A percentile compares a stretch with the other conserved stretches of the same genome.
Conservation (phyloP, 30 jellyfish, hydroid and myxozoan genomes). For the Cassiopea andromeda region DNA sequence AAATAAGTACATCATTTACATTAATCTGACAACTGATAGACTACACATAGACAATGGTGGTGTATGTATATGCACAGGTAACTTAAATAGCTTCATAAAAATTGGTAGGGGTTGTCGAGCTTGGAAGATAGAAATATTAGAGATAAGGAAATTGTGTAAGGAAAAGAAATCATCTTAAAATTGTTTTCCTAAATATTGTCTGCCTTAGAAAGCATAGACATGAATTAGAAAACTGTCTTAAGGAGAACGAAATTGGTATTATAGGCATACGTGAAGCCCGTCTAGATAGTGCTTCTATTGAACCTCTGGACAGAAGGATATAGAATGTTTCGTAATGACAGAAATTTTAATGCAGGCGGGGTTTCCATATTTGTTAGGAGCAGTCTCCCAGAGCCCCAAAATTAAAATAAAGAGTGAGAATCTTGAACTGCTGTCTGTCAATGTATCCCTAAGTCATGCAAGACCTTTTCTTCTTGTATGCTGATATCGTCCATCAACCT, state of each 20-base stretch:
- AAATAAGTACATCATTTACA: conserved; percentile 24
- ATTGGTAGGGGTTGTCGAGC: conserved; percentile 48
- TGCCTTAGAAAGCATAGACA: conserved; percentile 26
- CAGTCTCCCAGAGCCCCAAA: conserved; percentile 28
- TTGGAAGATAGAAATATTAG: neutral
- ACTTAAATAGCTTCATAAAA: conserved; percentile 18
- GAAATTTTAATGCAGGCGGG: conserved; percentile 1
- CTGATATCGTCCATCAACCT: too few relatives aligned
- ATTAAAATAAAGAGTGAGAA: conserved; percentile 23
- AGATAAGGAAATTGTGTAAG: conserved; percentile 1
- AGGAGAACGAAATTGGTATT: conserved; percentile 27
- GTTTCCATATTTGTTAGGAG: neutral
- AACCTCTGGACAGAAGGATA: conserved; percentile 3
- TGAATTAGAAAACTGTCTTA: conserved; percentile 17
- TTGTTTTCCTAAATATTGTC: conserved; percentile 30
- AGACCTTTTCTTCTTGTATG: too few relatives aligned
- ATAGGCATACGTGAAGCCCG: conserved; percentile 17
- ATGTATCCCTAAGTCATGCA: too few relatives aligned
- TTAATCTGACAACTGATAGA: conserved; percentile 33
- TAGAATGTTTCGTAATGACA: conserved; percentile 4
- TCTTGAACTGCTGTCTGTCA: too few relatives aligned
- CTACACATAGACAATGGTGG: conserved; percentile 52
- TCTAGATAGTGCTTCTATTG: neutral
- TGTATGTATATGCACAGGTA: conserved; percentile 26
- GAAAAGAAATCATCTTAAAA: conserved; percentile 48